Evolutionary conservation across 2,888 invertebrate genomes (phyloP).

Genomic region (Patella depressa): DNA sequence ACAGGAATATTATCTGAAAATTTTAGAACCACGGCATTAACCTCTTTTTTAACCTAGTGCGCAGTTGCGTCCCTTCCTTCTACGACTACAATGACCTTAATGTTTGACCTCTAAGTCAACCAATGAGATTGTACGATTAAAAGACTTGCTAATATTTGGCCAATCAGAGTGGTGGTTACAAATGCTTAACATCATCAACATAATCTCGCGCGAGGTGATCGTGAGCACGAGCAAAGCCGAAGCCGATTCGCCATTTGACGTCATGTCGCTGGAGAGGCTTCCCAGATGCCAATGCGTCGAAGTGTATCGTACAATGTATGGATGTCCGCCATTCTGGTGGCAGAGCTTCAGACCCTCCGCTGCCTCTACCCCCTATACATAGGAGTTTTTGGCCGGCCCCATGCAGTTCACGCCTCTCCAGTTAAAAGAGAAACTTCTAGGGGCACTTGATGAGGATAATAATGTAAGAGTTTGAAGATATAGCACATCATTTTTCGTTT

Average conservation of each 20-base stretch:
- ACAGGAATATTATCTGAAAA: too few species aligned
- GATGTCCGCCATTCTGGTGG: constrained; percentile 75
- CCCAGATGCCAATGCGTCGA: constrained; percentile 65
- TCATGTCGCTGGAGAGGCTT: constrained; percentile 65
- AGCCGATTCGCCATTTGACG: constrained; percentile 60
- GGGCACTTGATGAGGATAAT: constrained; percentile 96
- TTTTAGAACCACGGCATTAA: too few species aligned
- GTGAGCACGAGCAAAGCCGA: constrained; percentile 36
- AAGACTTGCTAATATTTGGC: neutral
- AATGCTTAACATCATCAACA: constrained; percentile 28
- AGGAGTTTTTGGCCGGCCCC: constrained; percentile 71
- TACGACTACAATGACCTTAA: too few species aligned
- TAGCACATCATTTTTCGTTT: constrained; percentile 8
- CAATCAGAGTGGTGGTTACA: constrained; percentile 16
- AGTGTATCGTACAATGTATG: constrained; percentile 64
- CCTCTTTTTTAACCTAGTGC: too few species aligned
- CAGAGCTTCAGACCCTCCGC: constrained; percentile 72
- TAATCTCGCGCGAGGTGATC: constrained; percentile 36
- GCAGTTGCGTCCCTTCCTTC: too few species aligned
- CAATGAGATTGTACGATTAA: neutral
- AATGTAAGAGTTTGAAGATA: constrained; percentile 84
- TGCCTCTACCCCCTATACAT: constrained; percentile 72
- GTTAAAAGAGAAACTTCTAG: constrained; percentile 95
- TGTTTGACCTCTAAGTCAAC: neutral
- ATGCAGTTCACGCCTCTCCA: constrained; percentile 77